Conservation (phyloP, 2,797 vertebrate genomes). For the Sebastolobus alascanus region DNA sequence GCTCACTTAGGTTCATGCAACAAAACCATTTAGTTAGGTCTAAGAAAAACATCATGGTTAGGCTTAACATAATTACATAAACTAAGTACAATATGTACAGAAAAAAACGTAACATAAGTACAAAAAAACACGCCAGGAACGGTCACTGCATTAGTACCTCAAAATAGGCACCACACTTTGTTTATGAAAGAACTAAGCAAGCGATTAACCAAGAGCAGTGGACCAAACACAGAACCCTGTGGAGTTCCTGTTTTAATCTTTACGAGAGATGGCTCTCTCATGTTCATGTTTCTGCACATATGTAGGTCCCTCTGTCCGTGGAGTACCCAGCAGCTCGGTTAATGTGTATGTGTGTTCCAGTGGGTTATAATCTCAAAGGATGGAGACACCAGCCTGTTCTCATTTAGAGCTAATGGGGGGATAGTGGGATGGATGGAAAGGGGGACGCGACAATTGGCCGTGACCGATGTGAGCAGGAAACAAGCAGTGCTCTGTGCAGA, state of each 20-base stretch:
- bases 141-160: background rate
- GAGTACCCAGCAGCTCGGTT: slow-evolving; percentile 13
- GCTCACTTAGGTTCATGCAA: no score
- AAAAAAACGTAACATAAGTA: no score
- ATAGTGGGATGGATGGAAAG: slow-evolving; percentile 37
- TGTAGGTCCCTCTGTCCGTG: slow-evolving; percentile 1
- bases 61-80: no score
- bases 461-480: slow-evolving; percentile 70
- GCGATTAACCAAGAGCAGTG: background rate
- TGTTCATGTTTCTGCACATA: slow-evolving; percentile 3
- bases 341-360: slow-evolving; percentile 7
- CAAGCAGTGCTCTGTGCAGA: slow-evolving; percentile 66
- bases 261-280: background rate
- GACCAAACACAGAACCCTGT: slow-evolving; percentile 2
- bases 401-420: slow-evolving; percentile 64
- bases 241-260: slow-evolving; percentile 11
- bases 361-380: slow-evolving; percentile 60
- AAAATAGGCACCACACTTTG: background rate
- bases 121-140: no score
- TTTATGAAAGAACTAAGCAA: slow-evolving; percentile 9
- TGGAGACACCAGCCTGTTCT: slow-evolving; percentile 69
- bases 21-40: no score
- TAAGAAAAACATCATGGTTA: no score
- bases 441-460: slow-evolving; percentile 58
- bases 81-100: no score